Evolutionary conservation across 64 coral and sea anemone species (phyloP).

Genomic region (Platygyra sinensis): DNA sequence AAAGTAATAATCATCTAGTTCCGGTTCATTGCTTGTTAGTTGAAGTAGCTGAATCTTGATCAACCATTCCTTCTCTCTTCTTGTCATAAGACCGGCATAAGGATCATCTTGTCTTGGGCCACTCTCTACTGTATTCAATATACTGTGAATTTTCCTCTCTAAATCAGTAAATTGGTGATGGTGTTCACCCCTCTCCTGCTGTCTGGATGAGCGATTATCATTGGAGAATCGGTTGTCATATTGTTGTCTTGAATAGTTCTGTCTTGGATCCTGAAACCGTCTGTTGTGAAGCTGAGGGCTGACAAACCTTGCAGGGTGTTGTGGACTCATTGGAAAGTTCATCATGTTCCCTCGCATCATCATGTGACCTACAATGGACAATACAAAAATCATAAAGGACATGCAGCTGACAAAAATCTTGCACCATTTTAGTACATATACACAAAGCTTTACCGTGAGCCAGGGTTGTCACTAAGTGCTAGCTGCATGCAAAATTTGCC

Average conservation of each 20-base stretch:
- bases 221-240: slow-evolving; percentile 61
- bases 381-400: background rate
- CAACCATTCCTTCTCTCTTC: slow-evolving; percentile 96
- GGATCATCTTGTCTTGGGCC: slow-evolving; percentile 61
- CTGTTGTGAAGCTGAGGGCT: slow-evolving; percentile 83
- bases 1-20: slow-evolving; percentile 97
- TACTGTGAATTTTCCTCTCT: slow-evolving; percentile 84
- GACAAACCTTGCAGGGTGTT: slow-evolving; percentile 59
- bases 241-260: slow-evolving; percentile 48
- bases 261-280: slow-evolving; percentile 26
- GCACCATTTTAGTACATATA: too few relatives aligned
- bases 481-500: too few relatives aligned
- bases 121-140: slow-evolving; percentile 59
- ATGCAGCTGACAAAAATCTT: too few relatives aligned
- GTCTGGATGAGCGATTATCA: slow-evolving; percentile 28
- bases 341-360: slow-evolving; percentile 48
- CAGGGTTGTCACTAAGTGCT: too few relatives aligned
- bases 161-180: slow-evolving; percentile 81
- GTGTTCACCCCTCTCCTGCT: slow-evolving; percentile 56
- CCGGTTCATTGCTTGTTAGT: slow-evolving; percentile 84
- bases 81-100: slow-evolving; percentile 89
- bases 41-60: slow-evolving; percentile 97
- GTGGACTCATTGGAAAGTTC: slow-evolving; percentile 49
- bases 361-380: slow-evolving; percentile 63
- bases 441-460: too few relatives aligned